phyloP scores from a whole-genome alignment of 2,113 vertebrate genomes.

The Ariopsis seemanni region DNA sequence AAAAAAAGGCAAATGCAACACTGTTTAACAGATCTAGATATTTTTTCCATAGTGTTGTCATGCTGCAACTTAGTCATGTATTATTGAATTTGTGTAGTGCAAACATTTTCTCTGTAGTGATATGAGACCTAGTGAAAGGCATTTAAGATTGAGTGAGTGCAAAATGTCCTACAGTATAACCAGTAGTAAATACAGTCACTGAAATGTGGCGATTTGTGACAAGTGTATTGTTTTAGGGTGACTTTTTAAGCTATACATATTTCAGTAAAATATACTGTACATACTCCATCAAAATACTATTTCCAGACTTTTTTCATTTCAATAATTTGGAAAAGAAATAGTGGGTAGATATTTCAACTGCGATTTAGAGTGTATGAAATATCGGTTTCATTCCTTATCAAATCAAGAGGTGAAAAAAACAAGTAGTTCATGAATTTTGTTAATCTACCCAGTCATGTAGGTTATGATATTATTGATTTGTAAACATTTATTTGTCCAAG shows the following conservation, averaged over 20 bases:
- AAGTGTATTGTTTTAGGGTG: constrained; percentile 42
- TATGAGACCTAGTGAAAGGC: constrained; percentile 41
- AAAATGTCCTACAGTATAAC: constrained; percentile 7
- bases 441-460: constrained; percentile 42
- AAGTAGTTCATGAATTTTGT: constrained; percentile 20
- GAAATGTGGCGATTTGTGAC: constrained; percentile 34
- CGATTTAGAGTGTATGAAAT: constrained; percentile 18
- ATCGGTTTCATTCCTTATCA: constrained; percentile 13
- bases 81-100: constrained; percentile 43
- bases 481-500: constrained; percentile 51
- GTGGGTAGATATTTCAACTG: constrained; percentile 18
- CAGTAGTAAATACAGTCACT: constrained; percentile 24
- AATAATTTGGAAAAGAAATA: constrained; percentile 10
- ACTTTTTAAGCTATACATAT: constrained; percentile 46
- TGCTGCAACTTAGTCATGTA: constrained; percentile 51
- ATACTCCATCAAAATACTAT: constrained; percentile 33
- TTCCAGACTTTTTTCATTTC: constrained; percentile 1
- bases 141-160: constrained; percentile 47
- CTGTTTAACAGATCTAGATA: constrained; percentile 24
- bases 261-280: constrained; percentile 37
- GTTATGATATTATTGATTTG: constrained; percentile 47
- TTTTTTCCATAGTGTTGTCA: constrained; percentile 25
- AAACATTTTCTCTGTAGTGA: constrained; percentile 30
- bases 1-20: constrained; percentile 27
- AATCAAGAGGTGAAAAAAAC: constrained; percentile 10